Base-by-base conservation (phyloP, 2,888 invertebrate genomes). In the Osmoderma eremita region DNA sequence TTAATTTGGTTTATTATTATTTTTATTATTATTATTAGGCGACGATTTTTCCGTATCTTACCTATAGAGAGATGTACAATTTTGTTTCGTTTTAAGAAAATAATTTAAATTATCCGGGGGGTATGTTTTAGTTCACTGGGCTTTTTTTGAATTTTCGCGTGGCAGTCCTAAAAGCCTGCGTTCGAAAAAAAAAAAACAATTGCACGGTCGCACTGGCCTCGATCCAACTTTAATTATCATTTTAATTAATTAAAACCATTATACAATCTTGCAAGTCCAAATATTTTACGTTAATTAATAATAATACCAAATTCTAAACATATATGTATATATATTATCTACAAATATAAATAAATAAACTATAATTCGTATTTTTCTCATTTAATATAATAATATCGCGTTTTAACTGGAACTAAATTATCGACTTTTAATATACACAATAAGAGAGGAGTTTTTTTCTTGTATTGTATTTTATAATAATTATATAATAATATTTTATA, bases 321-420 rank as follows among this genome's bases (percentile, higher is more conserved):
- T 58, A 65, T 68, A 62, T 63, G 63, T 63, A 50, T 64, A 63
- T 67, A 70, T 69, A 74, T 77, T 82, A 81, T 82, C 81, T 82
- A 82, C 81, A 81, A 78, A 79, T 80, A 82, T 82, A 82, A 83
- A 83, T 83, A 82, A 83, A 83, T 83, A 82, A 81, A 82, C 80
- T 81, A 80, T 80, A 69, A 65, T 62, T 69, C 65, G 65, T 68
- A 68, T 69, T 53, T 66, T 68, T 76, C 75, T 77, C 76, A 77
- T 77, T 79, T 75, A 77, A 74, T 76, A 76, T 72, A 24, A 50
- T 50, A 72, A 76, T 72, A 77, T 77, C 79, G 78, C 79, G 76
- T 70, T n/a, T n/a, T 76, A 72, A 69, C 71, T 76, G 76, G 75
- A 78, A 79, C 76, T 78, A 77, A 77, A 75, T 79, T 22, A 79